Base-by-base conservation (phyloP, 2,113 vertebrate species). In the Colaptes auratus region DNA sequence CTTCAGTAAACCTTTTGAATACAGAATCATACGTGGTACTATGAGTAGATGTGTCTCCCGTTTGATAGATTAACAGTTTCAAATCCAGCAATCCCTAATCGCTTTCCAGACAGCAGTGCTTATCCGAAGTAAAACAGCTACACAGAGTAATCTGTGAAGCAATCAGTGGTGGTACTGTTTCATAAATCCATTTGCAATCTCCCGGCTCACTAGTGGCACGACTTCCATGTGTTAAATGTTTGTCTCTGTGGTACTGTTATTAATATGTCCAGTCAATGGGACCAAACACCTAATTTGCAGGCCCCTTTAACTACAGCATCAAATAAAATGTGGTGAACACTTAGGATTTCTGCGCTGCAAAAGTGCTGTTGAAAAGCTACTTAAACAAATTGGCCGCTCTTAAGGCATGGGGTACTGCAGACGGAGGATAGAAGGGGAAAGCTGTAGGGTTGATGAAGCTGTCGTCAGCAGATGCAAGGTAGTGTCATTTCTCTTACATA, bases 321-420 rank as follows among this genome's bases (percentile, higher is more conserved):
- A 70, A 39, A 33, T 67, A 24, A 74, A 92, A 77, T 56, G 79
- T 61, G 24, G 56, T 44, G 65, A 96, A 91, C 52, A 78, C 86
- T 92, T 91, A 77, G 2, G 7, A 84, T 63, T 77, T 94, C 71
- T 96, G n/a, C n/a, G 28, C 81, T 55, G 83, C 52, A 56, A 46
- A 91, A 94, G 55, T 46, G 30, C 50, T 81, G 89, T 93, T 91
- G 80, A 88, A 96, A 97, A 96, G 83, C 82, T 91, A 77, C 71
- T 87, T 92, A 92, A 92, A 69, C 83, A 55, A 73, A 66, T 82
- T 55, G 17, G 64, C 39, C 82, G 61, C 53, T 91, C 53, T 90
- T 55, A 82, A 95, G 56, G n/a, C 74, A 63, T 28, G 53, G 83
- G 77, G 74, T 0, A 5, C 79, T 86, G 50, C 73, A 94, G 84